phyloP scores from a whole-genome alignment of 2,113 vertebrate species.

The Oncorhynchus clarkii region DNA sequence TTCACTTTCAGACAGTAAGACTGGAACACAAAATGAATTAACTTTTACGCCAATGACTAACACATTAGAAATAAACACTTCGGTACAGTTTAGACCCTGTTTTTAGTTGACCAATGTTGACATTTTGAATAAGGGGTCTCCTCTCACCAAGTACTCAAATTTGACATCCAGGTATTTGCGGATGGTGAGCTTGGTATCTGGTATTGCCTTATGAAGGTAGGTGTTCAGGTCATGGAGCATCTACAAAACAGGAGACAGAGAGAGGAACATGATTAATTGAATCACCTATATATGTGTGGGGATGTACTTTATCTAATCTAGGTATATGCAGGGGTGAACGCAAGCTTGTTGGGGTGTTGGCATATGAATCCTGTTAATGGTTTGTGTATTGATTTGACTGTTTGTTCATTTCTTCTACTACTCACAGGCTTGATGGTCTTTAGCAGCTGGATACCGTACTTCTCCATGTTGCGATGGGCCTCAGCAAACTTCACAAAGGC shows the following conservation, averaged over 20 bases:
- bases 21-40: conserved; percentile 63
- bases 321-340: not conserved
- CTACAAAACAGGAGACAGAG: conserved; percentile 64
- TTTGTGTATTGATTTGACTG: not conserved
- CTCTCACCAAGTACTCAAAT: conserved; percentile 94
- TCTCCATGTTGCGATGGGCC: conserved; percentile 96
- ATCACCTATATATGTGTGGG: not conserved
- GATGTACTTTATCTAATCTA: not conserved
- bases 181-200: conserved; percentile 96
- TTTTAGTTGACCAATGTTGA: not conserved
- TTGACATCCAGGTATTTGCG: conserved; percentile 98
- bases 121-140: not conserved
- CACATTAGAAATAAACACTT: not conserved
- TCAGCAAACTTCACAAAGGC: conserved; percentile 99
- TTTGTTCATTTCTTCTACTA: not conserved
- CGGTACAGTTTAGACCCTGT: too few species aligned
- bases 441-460: conserved; percentile 92
- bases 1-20: conserved; percentile 99
- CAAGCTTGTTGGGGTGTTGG: too few species aligned
- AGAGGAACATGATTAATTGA: not conserved
- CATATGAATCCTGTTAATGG: not conserved
- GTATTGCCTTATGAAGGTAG: conserved; percentile 95
- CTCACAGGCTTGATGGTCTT: conserved; percentile 97
- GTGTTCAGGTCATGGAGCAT: conserved; percentile 98
- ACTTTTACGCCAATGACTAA: conserved; percentile 11